A percentile compares a stretch with the other conserved stretches of the same genome.
Evolutionary conservation across 2,797 vertebrate species (phyloP).

Genomic region (Mormyrus hasselquistii): DNA sequence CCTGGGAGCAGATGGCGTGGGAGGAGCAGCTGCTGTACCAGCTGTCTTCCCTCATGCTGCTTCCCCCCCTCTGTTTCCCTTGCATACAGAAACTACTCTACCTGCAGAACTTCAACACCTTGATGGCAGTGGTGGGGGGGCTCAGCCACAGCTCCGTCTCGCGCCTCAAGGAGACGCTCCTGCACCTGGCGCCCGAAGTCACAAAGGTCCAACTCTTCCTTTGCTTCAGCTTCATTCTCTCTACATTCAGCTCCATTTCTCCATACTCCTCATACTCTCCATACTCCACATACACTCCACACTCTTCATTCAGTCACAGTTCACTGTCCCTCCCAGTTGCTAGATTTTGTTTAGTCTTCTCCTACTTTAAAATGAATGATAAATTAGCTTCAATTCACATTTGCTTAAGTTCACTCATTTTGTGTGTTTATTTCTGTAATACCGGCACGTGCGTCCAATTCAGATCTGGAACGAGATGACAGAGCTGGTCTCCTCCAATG

Average conservation of each 20-base stretch:
- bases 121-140: slow-evolving; percentile 94
- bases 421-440: not conserved
- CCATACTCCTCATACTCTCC: not conserved
- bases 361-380: not conserved
- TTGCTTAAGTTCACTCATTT: not conserved
- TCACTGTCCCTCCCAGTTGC: not conserved
- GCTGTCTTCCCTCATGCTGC: not conserved
- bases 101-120: slow-evolving; percentile 92
- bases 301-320: not conserved
- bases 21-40: not conserved
- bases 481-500: slow-evolving; percentile 89
- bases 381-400: not conserved
- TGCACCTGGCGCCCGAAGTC: slow-evolving; percentile 81
- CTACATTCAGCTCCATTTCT: not conserved
- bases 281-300: not conserved
- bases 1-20: not conserved
- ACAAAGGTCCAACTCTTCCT: slow-evolving; percentile 69
- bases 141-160: slow-evolving; percentile 95
- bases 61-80: slow-evolving; percentile 27
- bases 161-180: slow-evolving; percentile 89
- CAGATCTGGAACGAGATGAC: slow-evolving; percentile 97
- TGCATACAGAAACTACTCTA: slow-evolving; percentile 80
- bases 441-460: not conserved
- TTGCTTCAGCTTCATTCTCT: not conserved
- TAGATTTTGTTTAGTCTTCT: not conserved